phyloP scores from a whole-genome alignment of 2,888 invertebrate species.

The Dioctria rufipes region DNA sequence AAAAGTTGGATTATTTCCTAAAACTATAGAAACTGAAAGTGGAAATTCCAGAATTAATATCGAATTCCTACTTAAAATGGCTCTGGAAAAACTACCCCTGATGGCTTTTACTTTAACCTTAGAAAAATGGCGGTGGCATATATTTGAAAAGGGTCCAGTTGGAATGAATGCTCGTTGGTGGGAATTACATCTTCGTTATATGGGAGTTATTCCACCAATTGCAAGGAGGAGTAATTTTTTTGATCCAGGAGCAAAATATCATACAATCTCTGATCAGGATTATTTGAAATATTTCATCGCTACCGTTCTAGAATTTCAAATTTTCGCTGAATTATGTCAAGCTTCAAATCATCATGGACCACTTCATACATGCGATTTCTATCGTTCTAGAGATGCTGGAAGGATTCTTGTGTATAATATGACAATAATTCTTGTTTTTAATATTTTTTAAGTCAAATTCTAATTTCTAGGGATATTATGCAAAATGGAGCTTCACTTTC shows the following conservation, averaged over 20 bases:
- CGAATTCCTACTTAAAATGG: slow-evolving; percentile 79
- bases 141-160: slow-evolving; percentile 82
- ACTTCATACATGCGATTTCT: slow-evolving; percentile 86
- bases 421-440: background rate
- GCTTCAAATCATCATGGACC: slow-evolving; percentile 82
- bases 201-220: slow-evolving; percentile 83
- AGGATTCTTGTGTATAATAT: slow-evolving; percentile 77
- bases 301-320: slow-evolving; percentile 87
- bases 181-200: slow-evolving; percentile 80
- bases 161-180: slow-evolving; percentile 84
- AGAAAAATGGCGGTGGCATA: slow-evolving; percentile 88
- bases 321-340: slow-evolving; percentile 83
- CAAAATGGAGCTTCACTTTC: slow-evolving; percentile 78
- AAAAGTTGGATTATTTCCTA: slow-evolving; percentile 79
- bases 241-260: slow-evolving; percentile 88
- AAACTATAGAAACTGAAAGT: slow-evolving; percentile 71
- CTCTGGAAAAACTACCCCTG: slow-evolving; percentile 83
- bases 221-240: slow-evolving; percentile 82
- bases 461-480: slow-evolving; percentile 76
- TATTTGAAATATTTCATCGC: slow-evolving; percentile 87
- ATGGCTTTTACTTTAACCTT: slow-evolving; percentile 86
- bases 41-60: slow-evolving; percentile 64
- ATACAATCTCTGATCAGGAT: slow-evolving; percentile 82
- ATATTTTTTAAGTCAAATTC: background rate
- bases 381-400: slow-evolving; percentile 85